Conservation (phyloP, 2,888 invertebrate species). For the Euproctis similis region DNA sequence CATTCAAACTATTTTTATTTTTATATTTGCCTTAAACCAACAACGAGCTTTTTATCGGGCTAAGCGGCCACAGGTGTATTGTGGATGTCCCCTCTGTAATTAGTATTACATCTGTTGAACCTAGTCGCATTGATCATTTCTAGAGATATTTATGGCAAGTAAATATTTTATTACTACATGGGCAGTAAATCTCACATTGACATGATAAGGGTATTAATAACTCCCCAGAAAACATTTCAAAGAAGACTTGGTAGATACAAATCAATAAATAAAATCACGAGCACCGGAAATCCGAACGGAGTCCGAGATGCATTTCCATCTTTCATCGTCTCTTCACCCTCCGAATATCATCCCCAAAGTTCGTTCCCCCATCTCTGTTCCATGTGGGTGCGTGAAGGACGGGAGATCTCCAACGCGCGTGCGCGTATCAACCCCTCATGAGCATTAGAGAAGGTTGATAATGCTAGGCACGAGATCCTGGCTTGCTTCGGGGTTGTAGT, state of each 20-base stretch:
- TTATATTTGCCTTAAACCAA: conserved; percentile 32
- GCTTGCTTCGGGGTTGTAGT: conserved; percentile 53
- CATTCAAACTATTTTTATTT: too few species aligned
- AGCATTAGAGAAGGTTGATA: conserved; percentile 60
- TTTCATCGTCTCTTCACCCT: conserved; percentile 73
- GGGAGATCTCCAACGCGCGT: conserved; percentile 43
- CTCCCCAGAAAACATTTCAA: conserved; percentile 42
- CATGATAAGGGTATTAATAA: conserved; percentile 64
- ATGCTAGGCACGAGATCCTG: conserved; percentile 60
- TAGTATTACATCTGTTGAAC: conserved; percentile 18
- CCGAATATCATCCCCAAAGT: conserved; percentile 67
- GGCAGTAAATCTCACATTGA: conserved; percentile 52
- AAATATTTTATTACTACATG: conserved; percentile 46
- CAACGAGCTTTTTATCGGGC: conserved; percentile 37
- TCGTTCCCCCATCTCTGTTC: conserved; percentile 40
- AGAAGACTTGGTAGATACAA: conserved; percentile 49
- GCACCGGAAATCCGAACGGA: conserved; percentile 72
- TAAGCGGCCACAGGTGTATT: conserved; percentile 49
- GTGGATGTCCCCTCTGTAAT: conserved; percentile 30
- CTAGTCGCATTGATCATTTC: conserved; percentile 15
- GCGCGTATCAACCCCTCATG: conserved; percentile 67
- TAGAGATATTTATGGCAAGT: conserved; percentile 32
- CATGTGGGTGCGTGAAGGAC: conserved; percentile 42
- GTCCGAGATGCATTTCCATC: conserved; percentile 74
- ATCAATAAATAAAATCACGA: conserved; percentile 75